Evolutionary conservation across 2,888 invertebrate species (phyloP), one percentile per base, ranked within the genome.

Genomic region (Hesperia comma): DNA sequence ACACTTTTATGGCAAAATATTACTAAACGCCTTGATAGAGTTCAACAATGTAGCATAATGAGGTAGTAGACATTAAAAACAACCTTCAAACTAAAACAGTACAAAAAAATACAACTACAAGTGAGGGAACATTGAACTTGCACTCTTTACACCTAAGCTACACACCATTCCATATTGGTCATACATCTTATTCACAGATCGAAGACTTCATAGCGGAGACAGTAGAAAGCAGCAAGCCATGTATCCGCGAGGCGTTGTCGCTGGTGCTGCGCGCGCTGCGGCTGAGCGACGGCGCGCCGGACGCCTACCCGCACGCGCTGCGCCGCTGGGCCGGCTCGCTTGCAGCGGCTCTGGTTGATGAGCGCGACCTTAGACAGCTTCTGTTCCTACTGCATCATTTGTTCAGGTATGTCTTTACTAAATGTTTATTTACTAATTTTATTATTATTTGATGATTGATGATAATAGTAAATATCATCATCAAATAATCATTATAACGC

Each of bases 311-410:
- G 0, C 72, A 75, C 6, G 85, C 90, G 8, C 72, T 92, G 67
- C 81, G 84, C 72, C 87, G 89, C n/a, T 92, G 92, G 92, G 86
- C 89, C 0, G 69, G 74, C 5, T 82, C 79, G 43, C 77, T 92
- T 3, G 74, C 85, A 0, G 74, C 76, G 0, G 84, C 85, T 1
- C 68, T 90, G 54, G 49, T 88, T 0, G 83, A 83, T 61, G 78
- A 75, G 6, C 74, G 84, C 0, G 88, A 91, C 61, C 53, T 84
- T 19, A 74, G 82, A 7, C 86, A 91, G 43, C 71, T 90, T 70
- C 73, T 92, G 56, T 90, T 86, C 69, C 70, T 92, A 12, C 69
- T 90, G 54, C 92, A 91, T 63, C 86, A 88, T 74, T 72, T 91
- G 63, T 90, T 87, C 69, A 85, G 85, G 91, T 88, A 55, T 10